Evolutionary conservation across 2,888 invertebrate genomes (phyloP).

Genomic region (Drosophila helvetica): DNA sequence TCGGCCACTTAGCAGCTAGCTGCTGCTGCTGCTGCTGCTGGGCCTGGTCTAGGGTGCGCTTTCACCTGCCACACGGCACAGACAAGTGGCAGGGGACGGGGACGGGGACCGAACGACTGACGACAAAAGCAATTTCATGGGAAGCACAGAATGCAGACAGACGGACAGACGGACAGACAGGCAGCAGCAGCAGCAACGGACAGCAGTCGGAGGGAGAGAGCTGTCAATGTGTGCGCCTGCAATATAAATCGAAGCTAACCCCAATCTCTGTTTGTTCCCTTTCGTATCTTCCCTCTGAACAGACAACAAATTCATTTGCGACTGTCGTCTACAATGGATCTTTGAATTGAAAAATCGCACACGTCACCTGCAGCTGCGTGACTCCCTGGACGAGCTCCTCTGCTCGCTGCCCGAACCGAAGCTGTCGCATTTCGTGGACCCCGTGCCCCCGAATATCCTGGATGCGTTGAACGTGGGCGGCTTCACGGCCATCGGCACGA

Average conservation of each 20-base stretch:
- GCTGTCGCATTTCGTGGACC: conserved; percentile 76
- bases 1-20: conserved; percentile 63
- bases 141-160: conserved; percentile 9
- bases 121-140: conserved; percentile 72
- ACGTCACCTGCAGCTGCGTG: conserved; percentile 88
- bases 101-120: conserved; percentile 19
- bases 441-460: conserved; percentile 76
- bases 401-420: conserved; percentile 87
- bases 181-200: neutral
- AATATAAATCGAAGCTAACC: conserved; percentile 35
- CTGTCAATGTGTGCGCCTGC: neutral
- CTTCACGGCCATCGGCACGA: conserved; percentile 71
- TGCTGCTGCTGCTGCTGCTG: conserved; percentile 18
- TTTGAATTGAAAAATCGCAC: conserved; percentile 89
- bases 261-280: conserved; percentile 26
- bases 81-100: conserved; percentile 8
- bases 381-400: conserved; percentile 88
- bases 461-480: conserved; percentile 76
- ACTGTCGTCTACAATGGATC: conserved; percentile 93
- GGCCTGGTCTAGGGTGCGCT: conserved; percentile 12
- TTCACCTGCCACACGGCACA: conserved; percentile 40
- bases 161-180: too few relatives aligned
- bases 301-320: conserved; percentile 93
- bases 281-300: conserved; percentile 81
- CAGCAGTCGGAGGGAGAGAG: neutral